Conservation (phyloP, 1,140 invertebrate species). For the Pomacea maculata region DNA sequence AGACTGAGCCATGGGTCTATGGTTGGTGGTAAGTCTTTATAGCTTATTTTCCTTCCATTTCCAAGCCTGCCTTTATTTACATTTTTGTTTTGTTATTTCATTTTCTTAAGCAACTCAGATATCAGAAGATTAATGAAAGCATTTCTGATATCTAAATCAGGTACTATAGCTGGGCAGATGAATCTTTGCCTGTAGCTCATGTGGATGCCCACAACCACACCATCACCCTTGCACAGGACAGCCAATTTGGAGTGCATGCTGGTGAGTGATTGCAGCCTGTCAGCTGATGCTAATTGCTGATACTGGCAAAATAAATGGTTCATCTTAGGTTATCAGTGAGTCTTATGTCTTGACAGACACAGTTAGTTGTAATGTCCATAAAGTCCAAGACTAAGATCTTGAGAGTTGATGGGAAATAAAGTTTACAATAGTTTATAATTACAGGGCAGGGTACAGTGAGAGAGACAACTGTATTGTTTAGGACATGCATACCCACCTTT, state of each 20-base stretch:
- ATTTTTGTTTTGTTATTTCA: background rate
- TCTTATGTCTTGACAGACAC: too few species aligned
- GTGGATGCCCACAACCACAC: constrained; percentile 22
- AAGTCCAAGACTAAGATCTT: too few species aligned
- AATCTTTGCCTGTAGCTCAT: constrained; percentile 25
- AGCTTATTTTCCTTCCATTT: background rate
- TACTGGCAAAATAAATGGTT: too few species aligned
- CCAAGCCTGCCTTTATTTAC: background rate
- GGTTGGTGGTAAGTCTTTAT: constrained; percentile 27
- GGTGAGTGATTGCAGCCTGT: constrained; percentile 10
- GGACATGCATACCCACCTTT: too few species aligned
- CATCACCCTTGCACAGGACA: constrained; percentile 26
- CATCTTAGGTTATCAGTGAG: too few species aligned
- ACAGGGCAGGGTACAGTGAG: too few species aligned
- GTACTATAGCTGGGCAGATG: constrained; percentile 45
- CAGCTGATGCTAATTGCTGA: background rate
- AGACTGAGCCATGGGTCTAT: constrained; percentile 26
- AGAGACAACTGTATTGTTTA: too few species aligned
- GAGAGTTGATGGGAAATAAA: too few species aligned
- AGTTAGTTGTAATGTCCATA: too few species aligned
- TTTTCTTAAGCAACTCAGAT: background rate
- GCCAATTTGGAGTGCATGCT: constrained; percentile 30
- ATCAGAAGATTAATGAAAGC: background rate
- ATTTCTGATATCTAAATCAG: constrained; percentile 14
- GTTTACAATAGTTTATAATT: too few species aligned